Percentiles rank a stretch among this genome's conserved stretches.
phyloP scores from a whole-genome alignment of 2,888 invertebrate species.

The Drosophila ustulata region DNA sequence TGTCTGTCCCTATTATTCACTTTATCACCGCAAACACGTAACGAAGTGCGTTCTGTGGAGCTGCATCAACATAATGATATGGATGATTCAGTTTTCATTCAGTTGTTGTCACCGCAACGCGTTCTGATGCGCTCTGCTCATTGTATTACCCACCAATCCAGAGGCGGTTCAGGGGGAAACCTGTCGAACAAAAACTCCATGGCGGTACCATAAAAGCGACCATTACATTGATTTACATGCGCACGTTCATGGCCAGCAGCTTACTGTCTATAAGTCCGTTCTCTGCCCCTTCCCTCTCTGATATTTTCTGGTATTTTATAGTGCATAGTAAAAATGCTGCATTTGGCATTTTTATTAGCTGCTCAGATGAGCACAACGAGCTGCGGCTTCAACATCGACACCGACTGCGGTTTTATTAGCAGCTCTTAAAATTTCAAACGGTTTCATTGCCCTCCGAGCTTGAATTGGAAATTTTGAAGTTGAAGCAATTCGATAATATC shows the following conservation, averaged over 20 bases:
- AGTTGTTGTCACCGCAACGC: constrained; percentile 59
- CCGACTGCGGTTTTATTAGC: constrained; percentile 48
- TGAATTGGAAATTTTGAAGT: constrained; percentile 17
- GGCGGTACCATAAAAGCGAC: constrained; percentile 53
- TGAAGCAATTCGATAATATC: constrained; percentile 28
- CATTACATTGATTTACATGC: constrained; percentile 72
- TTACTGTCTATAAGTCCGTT: constrained; percentile 54
- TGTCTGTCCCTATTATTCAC: constrained; percentile 12
- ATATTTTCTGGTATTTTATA: constrained; percentile 55
- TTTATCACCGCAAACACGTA: constrained; percentile 66
- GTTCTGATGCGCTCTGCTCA: constrained; percentile 31
- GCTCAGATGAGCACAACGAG: constrained; percentile 63
- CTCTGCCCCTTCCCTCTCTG: constrained; percentile 1
- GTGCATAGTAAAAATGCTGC: constrained; percentile 63
- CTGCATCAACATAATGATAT: constrained; percentile 61
- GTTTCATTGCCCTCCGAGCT: constrained; percentile 45
- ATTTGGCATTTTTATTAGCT: constrained; percentile 66
- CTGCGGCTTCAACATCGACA: constrained; percentile 30
- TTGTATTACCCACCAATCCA: constrained; percentile 56
- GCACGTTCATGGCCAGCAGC: constrained; percentile 57
- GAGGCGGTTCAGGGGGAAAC: constrained; percentile 1
- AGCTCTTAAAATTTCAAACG: constrained; percentile 56
- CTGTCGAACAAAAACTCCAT: constrained; percentile 22
- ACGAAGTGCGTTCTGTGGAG: constrained; percentile 34
- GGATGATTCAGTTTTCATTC: constrained; percentile 64